Base-by-base conservation (phyloP, 1,140 invertebrate genomes). In the Gonioctena quinquepunctata region DNA sequence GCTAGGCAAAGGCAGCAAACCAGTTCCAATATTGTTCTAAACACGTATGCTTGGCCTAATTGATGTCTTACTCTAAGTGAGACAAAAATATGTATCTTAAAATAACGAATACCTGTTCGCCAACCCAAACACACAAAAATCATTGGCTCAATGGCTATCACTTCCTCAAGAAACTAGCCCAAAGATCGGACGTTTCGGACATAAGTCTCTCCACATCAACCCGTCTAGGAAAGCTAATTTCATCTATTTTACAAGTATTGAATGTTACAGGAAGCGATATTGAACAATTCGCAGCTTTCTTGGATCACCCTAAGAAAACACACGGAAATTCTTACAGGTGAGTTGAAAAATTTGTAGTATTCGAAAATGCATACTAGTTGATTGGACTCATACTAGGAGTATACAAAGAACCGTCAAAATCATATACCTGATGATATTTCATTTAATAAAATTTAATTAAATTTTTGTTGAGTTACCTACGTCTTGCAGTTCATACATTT, bases 21-120 rank as follows among this genome's bases (percentile, higher is more conserved):
- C 69, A 16, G 69, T 73, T 11, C n/a, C 72, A 16, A 73, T 73
- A 13, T 65, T 73, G 56, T 73, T 73, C 63, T n/a, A n/a, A n/a
- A n/a, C n/a, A n/a, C n/a, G n/a, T n/a, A n/a, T n/a, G n/a, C n/a
- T n/a, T n/a, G n/a, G n/a, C n/a, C n/a, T n/a, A n/a, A n/a, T n/a
- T 42, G 33, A 42, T n/a, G n/a, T 7, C n/a, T 42, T 42, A 42
- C 33, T 42, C n/a, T 6, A 42, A 42, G n/a, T 7, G n/a, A 42
- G 33, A 42, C 6, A 42, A 7, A n/a, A 7, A 42, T 42, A 7
- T n/a, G 33, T 42, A 7, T 42, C 33, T n/a, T 6, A 42, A n/a
- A 42, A 42, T 11, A 18, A 54, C 26, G n/a, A 59, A n/a, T 21
- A 61, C 60, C 60, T 68, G 50, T 68, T 60, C 50, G 56, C 54